Percentiles rank a stretch among this genome's conserved stretches.
Evolutionary conservation across 37 sponge, comb jelly and placozoan genomes (phyloP).

Genomic region (Spongilla lacustris): DNA sequence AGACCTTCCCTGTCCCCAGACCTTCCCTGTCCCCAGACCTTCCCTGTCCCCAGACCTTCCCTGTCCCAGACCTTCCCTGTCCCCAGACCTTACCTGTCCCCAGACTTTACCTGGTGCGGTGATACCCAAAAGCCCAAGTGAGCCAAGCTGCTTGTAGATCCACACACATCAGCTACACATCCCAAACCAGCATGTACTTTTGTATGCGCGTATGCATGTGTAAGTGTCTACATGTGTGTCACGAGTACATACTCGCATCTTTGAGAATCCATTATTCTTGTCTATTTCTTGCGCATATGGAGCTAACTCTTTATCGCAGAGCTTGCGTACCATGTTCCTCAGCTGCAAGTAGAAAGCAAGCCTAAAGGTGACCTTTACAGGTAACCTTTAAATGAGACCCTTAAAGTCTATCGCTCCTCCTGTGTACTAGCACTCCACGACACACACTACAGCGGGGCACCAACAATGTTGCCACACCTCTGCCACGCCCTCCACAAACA

Average conservation of each 20-base stretch:
- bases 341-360: conserved; percentile 35
- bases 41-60: too few relatives aligned
- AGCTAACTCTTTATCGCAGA: conserved; percentile 81
- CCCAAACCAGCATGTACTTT: neutral
- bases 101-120: conserved; percentile 96
- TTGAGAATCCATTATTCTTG: conserved; percentile 65
- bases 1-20: too few relatives aligned
- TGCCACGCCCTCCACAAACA: too few relatives aligned
- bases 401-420: too few relatives aligned
- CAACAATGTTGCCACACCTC: neutral
- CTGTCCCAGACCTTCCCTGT: too few relatives aligned
- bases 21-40: too few relatives aligned
- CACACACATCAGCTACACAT: neutral
- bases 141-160: conserved; percentile 92
- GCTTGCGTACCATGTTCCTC: conserved; percentile 66
- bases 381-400: too few relatives aligned
- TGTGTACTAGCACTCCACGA: too few relatives aligned
- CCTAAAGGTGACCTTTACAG: too few relatives aligned
- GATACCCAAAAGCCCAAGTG: conserved; percentile 90
- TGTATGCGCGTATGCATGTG: neutral
- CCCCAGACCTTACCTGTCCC: too few relatives aligned
- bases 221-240: neutral
- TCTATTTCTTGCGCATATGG: conserved; percentile 85
- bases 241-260: neutral
- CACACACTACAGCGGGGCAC: too few relatives aligned